Evolutionary conservation across 2,113 vertebrate species (phyloP).

Genomic region (Rana temporaria): DNA sequence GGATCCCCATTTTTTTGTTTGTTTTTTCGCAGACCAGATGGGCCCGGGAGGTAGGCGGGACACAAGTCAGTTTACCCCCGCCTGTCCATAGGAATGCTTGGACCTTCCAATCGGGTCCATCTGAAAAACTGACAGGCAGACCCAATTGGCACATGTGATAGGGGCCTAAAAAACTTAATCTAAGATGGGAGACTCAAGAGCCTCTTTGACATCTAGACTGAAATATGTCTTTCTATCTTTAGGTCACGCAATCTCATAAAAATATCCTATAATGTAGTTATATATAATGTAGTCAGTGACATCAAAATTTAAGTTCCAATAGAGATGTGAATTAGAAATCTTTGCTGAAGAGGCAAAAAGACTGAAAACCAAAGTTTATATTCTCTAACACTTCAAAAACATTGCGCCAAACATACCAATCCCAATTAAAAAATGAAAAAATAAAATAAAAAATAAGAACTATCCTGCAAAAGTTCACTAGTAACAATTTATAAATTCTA

Average conservation of each 20-base stretch:
- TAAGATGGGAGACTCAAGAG: too few relatives aligned
- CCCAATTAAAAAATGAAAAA: not conserved
- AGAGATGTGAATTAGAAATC: not conserved
- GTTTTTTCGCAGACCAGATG: too few relatives aligned
- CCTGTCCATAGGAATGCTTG: too few relatives aligned
- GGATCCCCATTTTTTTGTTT: too few relatives aligned
- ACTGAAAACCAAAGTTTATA: constrained; percentile 36
- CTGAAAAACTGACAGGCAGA: too few relatives aligned
- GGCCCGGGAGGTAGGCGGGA: too few relatives aligned
- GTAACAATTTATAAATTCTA: constrained; percentile 37
- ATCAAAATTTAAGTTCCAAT: not conserved
- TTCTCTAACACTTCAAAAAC: constrained; percentile 18
- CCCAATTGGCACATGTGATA: too few relatives aligned
- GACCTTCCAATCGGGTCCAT: too few relatives aligned
- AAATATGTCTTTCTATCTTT: too few relatives aligned
- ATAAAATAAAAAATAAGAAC: constrained; percentile 24
- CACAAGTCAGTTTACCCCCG: too few relatives aligned
- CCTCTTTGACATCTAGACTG: too few relatives aligned
- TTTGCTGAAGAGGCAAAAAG: not conserved
- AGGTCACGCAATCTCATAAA: not conserved
- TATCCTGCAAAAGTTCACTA: constrained; percentile 17
- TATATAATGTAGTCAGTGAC: not conserved
- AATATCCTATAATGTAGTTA: not conserved
- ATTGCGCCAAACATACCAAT: not conserved
- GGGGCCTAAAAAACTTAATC: too few relatives aligned